Percentiles rank a stretch among this genome's conserved stretches.
These are phyloP conservation scores for Desoria tigrina DNA, from an alignment of 2,888 invertebrate genomes.

Conservation along the genomic window DNA sequence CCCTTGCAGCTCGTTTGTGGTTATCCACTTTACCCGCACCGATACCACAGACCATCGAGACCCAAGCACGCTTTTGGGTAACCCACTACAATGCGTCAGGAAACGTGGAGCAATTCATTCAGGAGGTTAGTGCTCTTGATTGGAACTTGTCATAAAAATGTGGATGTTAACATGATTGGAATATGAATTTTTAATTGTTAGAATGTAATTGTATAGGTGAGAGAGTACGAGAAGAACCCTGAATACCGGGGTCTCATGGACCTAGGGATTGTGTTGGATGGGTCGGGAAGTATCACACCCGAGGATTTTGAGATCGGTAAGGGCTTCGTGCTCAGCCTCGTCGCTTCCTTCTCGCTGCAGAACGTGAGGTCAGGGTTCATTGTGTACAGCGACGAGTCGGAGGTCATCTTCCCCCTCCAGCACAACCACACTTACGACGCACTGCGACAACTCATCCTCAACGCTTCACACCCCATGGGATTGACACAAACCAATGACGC, in stretches of 20 bases:
- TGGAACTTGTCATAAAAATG: too few species aligned
- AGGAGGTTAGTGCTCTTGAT: too few species aligned
- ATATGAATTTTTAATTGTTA: too few species aligned
- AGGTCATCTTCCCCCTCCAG: background rate
- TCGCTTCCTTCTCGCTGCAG: background rate
- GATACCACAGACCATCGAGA: background rate
- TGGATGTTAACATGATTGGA: too few species aligned
- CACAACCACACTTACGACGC: background rate
- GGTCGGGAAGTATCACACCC: background rate
- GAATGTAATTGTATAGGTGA: too few species aligned
- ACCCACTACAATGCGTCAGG: background rate
- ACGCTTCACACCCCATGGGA: background rate
- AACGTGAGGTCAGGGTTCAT: background rate
- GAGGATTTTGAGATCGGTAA: background rate
- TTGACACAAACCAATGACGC: background rate
- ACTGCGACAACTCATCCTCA: background rate
- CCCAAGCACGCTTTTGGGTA: background rate
- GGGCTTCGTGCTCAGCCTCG: background rate
- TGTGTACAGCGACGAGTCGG: conserved; percentile 3
- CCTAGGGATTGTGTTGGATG: background rate
- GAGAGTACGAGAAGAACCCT: background rate
- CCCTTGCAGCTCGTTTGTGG: background rate
- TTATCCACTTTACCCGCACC: background rate
- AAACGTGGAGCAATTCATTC: background rate
- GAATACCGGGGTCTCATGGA: conserved; percentile 1